Percentiles rank a stretch among this genome's conserved stretches.
These are phyloP conservation scores for Eupithecia dodoneata DNA, from an alignment of 2,888 invertebrate genomes.

Conservation along the genomic window DNA sequence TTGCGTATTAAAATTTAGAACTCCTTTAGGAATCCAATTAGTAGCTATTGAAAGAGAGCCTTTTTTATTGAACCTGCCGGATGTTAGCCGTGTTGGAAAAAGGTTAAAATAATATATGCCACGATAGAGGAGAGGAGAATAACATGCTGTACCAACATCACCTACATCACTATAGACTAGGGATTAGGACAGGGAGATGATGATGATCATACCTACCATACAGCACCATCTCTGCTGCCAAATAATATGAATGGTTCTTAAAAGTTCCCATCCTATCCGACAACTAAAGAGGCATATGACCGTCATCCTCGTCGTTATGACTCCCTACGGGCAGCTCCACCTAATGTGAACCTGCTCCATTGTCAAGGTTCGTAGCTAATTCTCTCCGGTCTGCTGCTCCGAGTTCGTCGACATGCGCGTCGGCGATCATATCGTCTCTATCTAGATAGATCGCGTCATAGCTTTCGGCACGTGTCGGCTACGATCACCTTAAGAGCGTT, in stretches of 20 bases:
- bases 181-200: neutral
- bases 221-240: neutral
- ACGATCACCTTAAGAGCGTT: too few relatives aligned
- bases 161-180: neutral
- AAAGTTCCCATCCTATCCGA: neutral
- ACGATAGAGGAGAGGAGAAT: neutral
- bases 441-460: conserved; percentile 29
- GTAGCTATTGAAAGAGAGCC: neutral
- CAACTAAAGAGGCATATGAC: neutral
- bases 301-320: conserved; percentile 1
- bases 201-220: neutral
- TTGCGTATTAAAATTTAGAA: too few relatives aligned
- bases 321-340: conserved; percentile 12
- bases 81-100: neutral
- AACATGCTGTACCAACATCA: neutral
- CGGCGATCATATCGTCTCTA: conserved; percentile 23
- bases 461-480: conserved; percentile 17
- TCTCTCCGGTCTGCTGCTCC: conserved; percentile 53
- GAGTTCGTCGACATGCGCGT: conserved; percentile 50
- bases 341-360: conserved; percentile 41
- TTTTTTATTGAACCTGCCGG: neutral
- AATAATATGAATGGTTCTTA: neutral
- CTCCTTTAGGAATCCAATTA: too few relatives aligned
- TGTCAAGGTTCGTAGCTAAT: conserved; percentile 49
- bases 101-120: neutral